Evolutionary conservation across 2,113 vertebrate species (phyloP), one percentile per base, ranked within the genome.

Genomic region (Herpetotheres cachinnans): DNA sequence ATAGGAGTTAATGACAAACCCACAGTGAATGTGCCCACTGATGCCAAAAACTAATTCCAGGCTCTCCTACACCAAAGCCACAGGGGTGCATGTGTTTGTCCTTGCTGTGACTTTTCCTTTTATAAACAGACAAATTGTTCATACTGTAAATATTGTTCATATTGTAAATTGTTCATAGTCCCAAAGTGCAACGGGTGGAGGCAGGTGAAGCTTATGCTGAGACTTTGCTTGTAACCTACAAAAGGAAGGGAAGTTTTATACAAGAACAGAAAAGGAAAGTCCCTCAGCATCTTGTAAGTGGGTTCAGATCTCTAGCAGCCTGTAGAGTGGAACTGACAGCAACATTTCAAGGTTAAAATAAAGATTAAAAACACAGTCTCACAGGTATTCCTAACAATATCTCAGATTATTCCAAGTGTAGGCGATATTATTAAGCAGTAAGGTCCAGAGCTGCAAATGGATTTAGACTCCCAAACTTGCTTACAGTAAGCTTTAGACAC

Each of bases 311-410:
- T 91, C 54, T 50, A 69, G 49, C 24, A 88, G 70, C 30, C 66
- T 59, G 11, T 14, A 80, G 40, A 93, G 36, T 80, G 49, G 62
- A 95, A 93, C 49, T 38, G 71, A 93, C 58, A 88, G 62, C 59
- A 95, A 94, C 62, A 93, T 52, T 88, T 82, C 66, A 90, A 94
- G 74, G 49, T 69, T 69, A 69, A 90, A 95, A 94, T 72, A 71
- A 66, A 69, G 38, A 83, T 40, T 91, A 77, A 88, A 93, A 95
- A 2, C 16, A 38, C 9, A 62, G 71, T 82, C 88, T 97, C 85
- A 83, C 42, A 69, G 82, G 78, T 83, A 83, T 76, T 92, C 20
- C 62, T 95, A 90, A 85, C 44, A 82, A 58, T 36, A 90, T 56
- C 52, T 69, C 49, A 71, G 66, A 91, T 85, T 88, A 86, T 88